Base-by-base conservation (phyloP, 2,888 invertebrate species). In the Nematopogon swammerdamellus region DNA sequence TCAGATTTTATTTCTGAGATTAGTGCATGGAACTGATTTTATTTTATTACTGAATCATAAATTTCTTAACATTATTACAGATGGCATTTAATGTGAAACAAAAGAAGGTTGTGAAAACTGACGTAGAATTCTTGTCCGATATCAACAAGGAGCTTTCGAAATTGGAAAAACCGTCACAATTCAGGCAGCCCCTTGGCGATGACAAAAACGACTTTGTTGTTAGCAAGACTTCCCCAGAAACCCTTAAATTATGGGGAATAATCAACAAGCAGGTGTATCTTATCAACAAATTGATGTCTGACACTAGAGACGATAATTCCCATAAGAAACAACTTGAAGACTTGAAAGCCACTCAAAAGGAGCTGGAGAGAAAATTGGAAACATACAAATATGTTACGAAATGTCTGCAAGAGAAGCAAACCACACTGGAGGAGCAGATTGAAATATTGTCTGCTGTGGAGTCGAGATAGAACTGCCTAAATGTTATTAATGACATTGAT, bases 371-470 rank as follows among this genome's bases (percentile, higher is more conserved):
- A 50, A 67, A 59, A 54, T 58, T 68, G 30, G 72, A 77, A 44
- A 67, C 67, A 14, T 60, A 70, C 42, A 77, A 73, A 54, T 77
- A 76, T 56, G 64, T 75, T 54, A 67, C 72, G 0, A 77, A 76
- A 58, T 70, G 72, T 55, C 62, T 77, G 29, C 76, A 77, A 58
- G 77, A 77, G 52, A 77, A 76, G 58, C 70, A 74, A 55, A 68
- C 74, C 5, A 72, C 75, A 20, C 62, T 73, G 50, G 77, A 77
- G 52, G 77, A 77, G 57, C 76, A 77, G 59, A 69, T 77, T 55
- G 75, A 77, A 60, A 76, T 77, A 51, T 57, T 77, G 49, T 70
- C 75, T 53, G 63, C 73, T 52, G 69, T 77, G 29, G 77, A 77
- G 57, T 64, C 76, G 50, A 64, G 73, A 58, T 73, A 67, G 25